These are phyloP conservation scores for Himalopsyche tibetana DNA, from an alignment of 2,888 invertebrate species.

Conservation along the genomic window DNA sequence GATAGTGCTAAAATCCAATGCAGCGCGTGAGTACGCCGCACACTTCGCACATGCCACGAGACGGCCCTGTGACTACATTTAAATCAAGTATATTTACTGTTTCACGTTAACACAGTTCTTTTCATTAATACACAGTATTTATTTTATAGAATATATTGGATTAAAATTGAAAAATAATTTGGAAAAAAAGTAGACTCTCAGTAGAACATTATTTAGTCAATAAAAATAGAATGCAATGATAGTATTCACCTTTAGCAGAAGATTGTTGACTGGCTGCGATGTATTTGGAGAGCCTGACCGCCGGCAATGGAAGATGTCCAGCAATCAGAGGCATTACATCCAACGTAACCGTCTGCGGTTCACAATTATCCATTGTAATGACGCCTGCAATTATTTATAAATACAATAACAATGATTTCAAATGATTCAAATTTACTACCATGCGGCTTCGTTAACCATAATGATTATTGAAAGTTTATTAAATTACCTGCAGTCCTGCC, in stretches of 20 bases:
- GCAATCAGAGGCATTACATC: conserved; percentile 96
- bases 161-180: no score
- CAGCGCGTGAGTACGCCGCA: no score
- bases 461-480: not conserved
- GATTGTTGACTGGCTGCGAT: conserved; percentile 83
- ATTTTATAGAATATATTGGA: no score
- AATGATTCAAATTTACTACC: no score
- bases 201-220: not conserved
- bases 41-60: no score
- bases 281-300: conserved; percentile 92
- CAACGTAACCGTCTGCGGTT: conserved; percentile 85
- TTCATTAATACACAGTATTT: no score
- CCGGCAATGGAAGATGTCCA: conserved; percentile 92
- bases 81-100: no score
- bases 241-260: conserved; percentile 74
- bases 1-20: no score
- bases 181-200: no score
- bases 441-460: no score
- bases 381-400: conserved; percentile 77
- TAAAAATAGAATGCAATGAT: not conserved
- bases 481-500: conserved; percentile 88
- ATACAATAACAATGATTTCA: not conserved
- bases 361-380: conserved; percentile 81
- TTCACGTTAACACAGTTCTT: no score
- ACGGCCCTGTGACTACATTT: no score